A percentile compares a stretch with the other conserved stretches of the same genome.
Conservation (phyloP, 2,113 vertebrate genomes). For the Peromyscus leucopus region DNA sequence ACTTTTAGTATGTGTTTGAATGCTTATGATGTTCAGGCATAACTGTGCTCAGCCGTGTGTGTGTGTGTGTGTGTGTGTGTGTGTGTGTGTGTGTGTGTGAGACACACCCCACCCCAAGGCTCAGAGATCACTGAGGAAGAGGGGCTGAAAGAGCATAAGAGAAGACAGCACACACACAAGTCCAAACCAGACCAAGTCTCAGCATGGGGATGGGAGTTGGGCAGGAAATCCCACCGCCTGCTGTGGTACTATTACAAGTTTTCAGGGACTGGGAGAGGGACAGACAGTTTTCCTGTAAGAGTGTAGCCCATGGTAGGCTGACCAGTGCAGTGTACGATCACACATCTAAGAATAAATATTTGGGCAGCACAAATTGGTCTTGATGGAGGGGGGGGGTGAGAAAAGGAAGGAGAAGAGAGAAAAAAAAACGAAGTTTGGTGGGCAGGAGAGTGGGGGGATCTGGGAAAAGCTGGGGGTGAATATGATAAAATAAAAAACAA, state of each 20-base stretch:
- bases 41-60: not conserved
- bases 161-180: not conserved
- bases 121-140: not conserved
- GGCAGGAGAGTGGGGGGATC: not conserved
- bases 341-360: not conserved
- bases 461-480: not conserved
- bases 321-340: not conserved
- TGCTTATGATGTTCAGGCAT: not conserved
- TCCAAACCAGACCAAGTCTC: not conserved
- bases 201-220: no score
- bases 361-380: not conserved
- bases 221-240: not conserved
- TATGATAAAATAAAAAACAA: not conserved
- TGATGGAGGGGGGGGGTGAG: not conserved
- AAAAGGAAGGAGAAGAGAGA: rapidly evolving
- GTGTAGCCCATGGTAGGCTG: not conserved
- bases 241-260: not conserved
- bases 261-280: not conserved
- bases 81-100: no score
- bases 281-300: not conserved
- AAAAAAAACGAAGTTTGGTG: not conserved
- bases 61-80: no score
- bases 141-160: not conserved
- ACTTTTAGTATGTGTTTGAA: not conserved
- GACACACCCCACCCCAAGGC: not conserved